These are phyloP conservation scores for Patella ulyssiponensis DNA, from an alignment of 2,888 invertebrate species.

Conservation along the genomic window DNA sequence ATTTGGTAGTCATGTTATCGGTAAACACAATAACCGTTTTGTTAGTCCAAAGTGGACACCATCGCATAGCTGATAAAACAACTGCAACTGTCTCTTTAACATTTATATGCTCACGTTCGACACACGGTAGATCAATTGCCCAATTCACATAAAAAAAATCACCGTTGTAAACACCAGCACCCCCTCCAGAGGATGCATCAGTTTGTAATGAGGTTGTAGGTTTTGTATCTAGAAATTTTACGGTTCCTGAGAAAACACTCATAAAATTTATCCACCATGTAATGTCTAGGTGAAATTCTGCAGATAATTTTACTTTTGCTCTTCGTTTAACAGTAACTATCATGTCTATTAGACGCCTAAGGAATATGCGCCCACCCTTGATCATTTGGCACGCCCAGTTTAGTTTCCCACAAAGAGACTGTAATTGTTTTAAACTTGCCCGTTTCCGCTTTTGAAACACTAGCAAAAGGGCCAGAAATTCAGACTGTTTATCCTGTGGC, in stretches of 20 bases:
- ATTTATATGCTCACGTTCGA: too few relatives aligned
- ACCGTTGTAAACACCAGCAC: too few relatives aligned
- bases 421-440: background rate
- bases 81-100: too few relatives aligned
- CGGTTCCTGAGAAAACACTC: background rate
- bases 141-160: background rate
- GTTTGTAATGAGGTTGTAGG: background rate
- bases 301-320: background rate
- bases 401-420: background rate
- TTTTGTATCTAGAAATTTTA: background rate
- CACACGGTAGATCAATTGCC: too few relatives aligned
- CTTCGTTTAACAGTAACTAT: background rate
- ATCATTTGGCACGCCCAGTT: slow-evolving; percentile 8
- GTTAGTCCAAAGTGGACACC: too few relatives aligned
- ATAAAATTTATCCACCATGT: background rate
- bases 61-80: too few relatives aligned
- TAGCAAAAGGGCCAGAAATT: background rate
- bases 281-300: background rate
- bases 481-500: background rate
- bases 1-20: background rate
- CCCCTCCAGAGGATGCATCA: background rate
- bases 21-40: background rate
- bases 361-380: background rate
- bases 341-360: background rate
- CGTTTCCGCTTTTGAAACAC: background rate